phyloP scores from a whole-genome alignment of 1,140 invertebrate genomes.

The Episyrphus balteatus region DNA sequence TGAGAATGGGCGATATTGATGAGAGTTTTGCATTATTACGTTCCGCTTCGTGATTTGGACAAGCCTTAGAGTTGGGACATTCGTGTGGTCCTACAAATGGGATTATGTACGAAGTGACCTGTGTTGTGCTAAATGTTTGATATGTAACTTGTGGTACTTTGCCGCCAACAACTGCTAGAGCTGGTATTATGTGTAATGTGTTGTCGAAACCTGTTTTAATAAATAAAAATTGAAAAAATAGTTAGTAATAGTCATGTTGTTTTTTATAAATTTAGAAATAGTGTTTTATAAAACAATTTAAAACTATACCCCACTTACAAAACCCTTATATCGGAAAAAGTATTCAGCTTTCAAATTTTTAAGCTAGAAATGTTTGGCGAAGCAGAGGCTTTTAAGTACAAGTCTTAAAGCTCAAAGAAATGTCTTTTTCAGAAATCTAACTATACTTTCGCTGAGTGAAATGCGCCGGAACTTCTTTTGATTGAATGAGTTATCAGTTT shows the following conservation, averaged over 20 bases:
- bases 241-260: neutral
- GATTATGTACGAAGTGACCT: constrained; percentile 36
- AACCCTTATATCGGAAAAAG: too few relatives aligned
- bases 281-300: too few relatives aligned
- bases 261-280: too few relatives aligned
- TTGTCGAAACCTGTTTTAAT: constrained; percentile 35
- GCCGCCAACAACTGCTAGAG: constrained; percentile 25
- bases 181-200: constrained; percentile 34
- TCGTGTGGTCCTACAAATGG: constrained; percentile 35
- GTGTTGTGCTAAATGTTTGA: constrained; percentile 21
- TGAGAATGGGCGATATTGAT: neutral
- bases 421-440: too few relatives aligned
- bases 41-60: constrained; percentile 20
- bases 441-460: too few relatives aligned
- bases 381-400: too few relatives aligned
- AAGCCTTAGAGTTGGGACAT: constrained; percentile 34
- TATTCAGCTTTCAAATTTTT: too few relatives aligned
- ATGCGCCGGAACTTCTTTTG: too few relatives aligned
- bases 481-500: too few relatives aligned
- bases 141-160: constrained; percentile 9
- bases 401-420: too few relatives aligned
- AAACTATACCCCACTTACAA: too few relatives aligned
- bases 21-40: neutral
- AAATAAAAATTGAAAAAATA: neutral
- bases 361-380: too few relatives aligned